These are phyloP conservation scores for Acanthurus leucopareius DNA, from an alignment of 2,797 vertebrate species.

Conservation along the genomic window DNA sequence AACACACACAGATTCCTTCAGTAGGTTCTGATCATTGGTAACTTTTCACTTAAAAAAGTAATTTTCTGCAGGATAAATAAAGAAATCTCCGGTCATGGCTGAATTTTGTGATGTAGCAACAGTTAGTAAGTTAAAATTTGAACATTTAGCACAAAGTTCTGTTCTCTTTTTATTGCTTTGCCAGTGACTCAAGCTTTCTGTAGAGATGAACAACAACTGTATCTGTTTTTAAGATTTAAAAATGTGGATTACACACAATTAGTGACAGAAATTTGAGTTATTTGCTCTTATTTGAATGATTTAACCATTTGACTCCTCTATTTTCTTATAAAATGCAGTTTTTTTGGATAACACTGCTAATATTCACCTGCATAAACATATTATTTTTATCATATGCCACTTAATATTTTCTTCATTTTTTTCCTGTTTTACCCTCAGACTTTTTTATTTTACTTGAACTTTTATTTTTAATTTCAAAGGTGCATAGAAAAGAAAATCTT, in stretches of 20 bases:
- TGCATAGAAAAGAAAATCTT: too few relatives aligned
- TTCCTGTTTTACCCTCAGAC: background rate
- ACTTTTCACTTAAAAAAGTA: background rate
- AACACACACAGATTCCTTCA: background rate
- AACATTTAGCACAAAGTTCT: background rate
- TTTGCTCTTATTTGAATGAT: too few relatives aligned
- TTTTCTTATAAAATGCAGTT: too few relatives aligned
- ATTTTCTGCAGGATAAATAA: background rate
- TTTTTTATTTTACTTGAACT: background rate
- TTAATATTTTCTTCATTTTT: background rate
- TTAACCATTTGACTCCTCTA: background rate
- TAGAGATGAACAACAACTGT: background rate
- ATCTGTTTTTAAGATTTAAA: background rate
- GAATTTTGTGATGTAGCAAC: accelerated
- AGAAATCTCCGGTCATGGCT: background rate
- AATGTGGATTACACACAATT: background rate
- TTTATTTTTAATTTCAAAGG: background rate
- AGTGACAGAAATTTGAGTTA: background rate
- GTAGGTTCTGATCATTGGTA: background rate
- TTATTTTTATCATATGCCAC: background rate
- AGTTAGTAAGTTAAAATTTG: background rate
- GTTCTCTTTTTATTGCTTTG: background rate
- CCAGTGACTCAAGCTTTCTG: background rate
- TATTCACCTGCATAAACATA: background rate
- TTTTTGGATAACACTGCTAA: too few relatives aligned